These are phyloP conservation scores for Ptychodera flava DNA, from an alignment of 35 echinoderm and acorn worm genomes.

Conservation along the genomic window DNA sequence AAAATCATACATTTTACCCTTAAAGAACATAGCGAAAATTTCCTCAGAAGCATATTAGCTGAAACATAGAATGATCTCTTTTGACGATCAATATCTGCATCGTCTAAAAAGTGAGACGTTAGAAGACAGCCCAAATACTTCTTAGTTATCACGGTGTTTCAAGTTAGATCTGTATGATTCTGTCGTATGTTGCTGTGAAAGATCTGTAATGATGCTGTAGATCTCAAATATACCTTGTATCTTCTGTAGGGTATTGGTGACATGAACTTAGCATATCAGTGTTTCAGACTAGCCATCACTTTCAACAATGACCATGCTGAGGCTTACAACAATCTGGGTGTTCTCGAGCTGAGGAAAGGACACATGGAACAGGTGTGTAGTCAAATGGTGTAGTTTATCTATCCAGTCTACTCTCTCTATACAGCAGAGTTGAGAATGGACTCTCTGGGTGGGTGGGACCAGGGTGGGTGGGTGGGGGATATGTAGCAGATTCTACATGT, in stretches of 20 bases:
- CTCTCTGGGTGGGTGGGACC: neutral
- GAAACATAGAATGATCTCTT: too few relatives aligned
- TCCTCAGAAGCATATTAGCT: too few relatives aligned
- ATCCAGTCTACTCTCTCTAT: neutral
- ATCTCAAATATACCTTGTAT: too few relatives aligned
- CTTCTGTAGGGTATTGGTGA: conserved; percentile 82
- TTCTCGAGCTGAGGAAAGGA: conserved; percentile 83
- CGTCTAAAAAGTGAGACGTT: too few relatives aligned
- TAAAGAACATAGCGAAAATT: too few relatives aligned
- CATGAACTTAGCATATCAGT: conserved; percentile 72
- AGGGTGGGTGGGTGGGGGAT: neutral
- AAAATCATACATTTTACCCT: too few relatives aligned
- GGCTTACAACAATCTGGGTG: conserved; percentile 95
- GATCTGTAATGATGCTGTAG: too few relatives aligned
- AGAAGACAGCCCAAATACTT: too few relatives aligned
- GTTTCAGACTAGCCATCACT: conserved; percentile 69
- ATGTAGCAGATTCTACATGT: neutral
- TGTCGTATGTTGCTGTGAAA: too few relatives aligned
- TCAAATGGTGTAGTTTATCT: neutral
- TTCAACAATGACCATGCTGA: conserved; percentile 94
- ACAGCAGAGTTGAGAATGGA: neutral
- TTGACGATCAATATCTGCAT: too few relatives aligned
- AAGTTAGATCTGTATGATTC: too few relatives aligned
- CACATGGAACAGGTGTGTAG: conserved; percentile 65
- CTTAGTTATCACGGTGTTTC: too few relatives aligned